phyloP scores from a whole-genome alignment of 2,797 vertebrate species.

The Echiichthys vipera region DNA sequence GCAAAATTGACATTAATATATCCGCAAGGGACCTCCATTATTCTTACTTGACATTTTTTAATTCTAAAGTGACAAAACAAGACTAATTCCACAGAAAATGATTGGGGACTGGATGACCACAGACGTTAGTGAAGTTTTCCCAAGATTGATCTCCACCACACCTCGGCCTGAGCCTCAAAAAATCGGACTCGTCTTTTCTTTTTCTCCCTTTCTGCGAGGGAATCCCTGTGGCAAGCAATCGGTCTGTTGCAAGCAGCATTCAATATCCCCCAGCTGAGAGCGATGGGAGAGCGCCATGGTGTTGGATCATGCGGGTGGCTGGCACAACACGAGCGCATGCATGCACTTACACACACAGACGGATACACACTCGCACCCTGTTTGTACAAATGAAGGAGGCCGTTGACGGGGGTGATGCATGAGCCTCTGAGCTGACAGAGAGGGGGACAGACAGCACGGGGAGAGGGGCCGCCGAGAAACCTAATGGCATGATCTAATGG shows the following conservation, averaged over 20 bases:
- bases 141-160: slow-evolving; percentile 75
- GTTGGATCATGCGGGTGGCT: slow-evolving; percentile 60
- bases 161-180: slow-evolving; percentile 48
- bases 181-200: slow-evolving; percentile 56
- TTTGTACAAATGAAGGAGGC: slow-evolving; percentile 90
- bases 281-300: slow-evolving; percentile 60
- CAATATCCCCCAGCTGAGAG: slow-evolving; percentile 78
- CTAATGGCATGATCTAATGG: slow-evolving; percentile 96
- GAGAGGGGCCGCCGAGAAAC: slow-evolving; percentile 67
- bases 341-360: slow-evolving; percentile 44
- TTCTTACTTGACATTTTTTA: slow-evolving; percentile 76
- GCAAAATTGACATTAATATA: slow-evolving; percentile 68
- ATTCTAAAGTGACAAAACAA: slow-evolving; percentile 82
- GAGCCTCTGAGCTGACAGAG: slow-evolving; percentile 85
- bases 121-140: slow-evolving; percentile 65
- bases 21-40: slow-evolving; percentile 68
- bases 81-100: slow-evolving; percentile 74
- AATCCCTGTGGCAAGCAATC: slow-evolving; percentile 81
- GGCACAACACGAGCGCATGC: slow-evolving; percentile 35
- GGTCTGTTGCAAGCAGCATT: slow-evolving; percentile 71
- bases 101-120: slow-evolving; percentile 66
- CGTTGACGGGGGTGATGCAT: slow-evolving; percentile 91
- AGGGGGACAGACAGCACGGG: slow-evolving; percentile 73
- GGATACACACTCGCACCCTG: slow-evolving; percentile 76
- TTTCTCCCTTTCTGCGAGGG: slow-evolving; percentile 68